Conservation (phyloP, 2,113 vertebrate species). For the Carassius carassius region DNA sequence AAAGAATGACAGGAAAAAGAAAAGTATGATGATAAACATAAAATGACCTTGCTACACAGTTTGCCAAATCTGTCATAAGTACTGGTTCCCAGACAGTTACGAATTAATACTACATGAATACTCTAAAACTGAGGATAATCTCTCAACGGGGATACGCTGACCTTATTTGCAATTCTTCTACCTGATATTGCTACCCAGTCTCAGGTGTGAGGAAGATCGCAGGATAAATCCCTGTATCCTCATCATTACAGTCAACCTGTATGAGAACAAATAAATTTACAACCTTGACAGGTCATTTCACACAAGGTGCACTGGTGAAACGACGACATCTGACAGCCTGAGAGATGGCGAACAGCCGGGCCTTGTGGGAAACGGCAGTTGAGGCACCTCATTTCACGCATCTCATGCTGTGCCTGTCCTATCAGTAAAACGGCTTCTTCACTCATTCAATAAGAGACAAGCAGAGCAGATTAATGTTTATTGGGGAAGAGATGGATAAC, state of each 20-base stretch:
- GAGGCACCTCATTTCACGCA: conserved; percentile 64
- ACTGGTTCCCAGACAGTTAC: neutral
- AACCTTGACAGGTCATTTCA: conserved; percentile 73
- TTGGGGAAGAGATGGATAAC: conserved; percentile 55
- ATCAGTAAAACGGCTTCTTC: conserved; percentile 48
- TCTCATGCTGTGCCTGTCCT: conserved; percentile 55
- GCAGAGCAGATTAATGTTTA: conserved; percentile 59
- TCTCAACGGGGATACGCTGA: conserved; percentile 22
- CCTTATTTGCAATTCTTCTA: conserved; percentile 44
- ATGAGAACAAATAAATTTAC: conserved; percentile 74
- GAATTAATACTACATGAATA: conserved; percentile 29
- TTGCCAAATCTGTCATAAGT: conserved; percentile 10
- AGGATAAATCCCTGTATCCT: conserved; percentile 64
- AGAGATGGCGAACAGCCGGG: conserved; percentile 67
- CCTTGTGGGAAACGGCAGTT: conserved; percentile 69
- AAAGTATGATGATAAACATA: conserved; percentile 34
- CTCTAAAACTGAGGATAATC: conserved; percentile 14
- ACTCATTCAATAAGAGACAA: conserved; percentile 57
- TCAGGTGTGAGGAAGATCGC: conserved; percentile 55
- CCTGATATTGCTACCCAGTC: conserved; percentile 46
- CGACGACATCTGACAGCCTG: conserved; percentile 64
- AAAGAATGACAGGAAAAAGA: conserved; percentile 21
- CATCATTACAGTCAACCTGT: conserved; percentile 68
- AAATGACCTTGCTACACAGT: conserved; percentile 29
- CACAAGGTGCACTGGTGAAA: conserved; percentile 65